These are phyloP conservation scores for Heliocidaris tuberculata DNA, from an alignment of 35 echinoderm and acorn worm species.

Conservation along the genomic window DNA sequence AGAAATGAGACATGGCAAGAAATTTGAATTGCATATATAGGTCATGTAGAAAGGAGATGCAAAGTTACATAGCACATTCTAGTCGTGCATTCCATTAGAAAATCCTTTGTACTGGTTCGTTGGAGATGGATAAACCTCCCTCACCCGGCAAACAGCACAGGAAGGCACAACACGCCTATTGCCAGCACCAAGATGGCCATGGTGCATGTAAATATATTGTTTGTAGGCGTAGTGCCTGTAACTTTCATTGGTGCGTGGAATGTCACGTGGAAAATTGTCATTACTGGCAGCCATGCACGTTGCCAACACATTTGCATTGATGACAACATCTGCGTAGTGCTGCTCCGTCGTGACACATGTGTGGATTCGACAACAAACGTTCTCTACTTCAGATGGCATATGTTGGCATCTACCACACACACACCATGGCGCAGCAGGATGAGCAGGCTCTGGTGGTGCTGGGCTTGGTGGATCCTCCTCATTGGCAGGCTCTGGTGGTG, in stretches of 20 bases:
- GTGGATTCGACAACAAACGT: background rate
- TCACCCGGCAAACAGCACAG: background rate
- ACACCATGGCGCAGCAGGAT: constrained; percentile 12
- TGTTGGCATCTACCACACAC: constrained; percentile 50
- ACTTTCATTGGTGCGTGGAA: background rate
- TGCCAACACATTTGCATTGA: background rate
- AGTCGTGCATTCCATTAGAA: background rate
- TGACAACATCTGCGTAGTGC: background rate
- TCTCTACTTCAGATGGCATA: constrained; percentile 5
- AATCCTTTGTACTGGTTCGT: background rate
- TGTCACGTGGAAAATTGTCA: background rate
- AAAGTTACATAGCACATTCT: background rate
- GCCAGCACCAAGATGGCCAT: background rate
- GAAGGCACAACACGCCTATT: background rate
- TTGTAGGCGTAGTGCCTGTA: constrained; percentile 19
- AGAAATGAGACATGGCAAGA: no score
- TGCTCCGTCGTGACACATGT: background rate
- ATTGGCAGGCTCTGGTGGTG: background rate
- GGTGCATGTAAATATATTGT: background rate
- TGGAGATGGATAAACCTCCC: background rate
- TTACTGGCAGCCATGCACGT: background rate
- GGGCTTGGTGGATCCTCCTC: no score
- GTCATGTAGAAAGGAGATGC: no score
- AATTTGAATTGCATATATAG: no score
- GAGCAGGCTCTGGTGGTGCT: no score